Base-by-base conservation (phyloP, 2,888 invertebrate species). In the Hyles lineata region DNA sequence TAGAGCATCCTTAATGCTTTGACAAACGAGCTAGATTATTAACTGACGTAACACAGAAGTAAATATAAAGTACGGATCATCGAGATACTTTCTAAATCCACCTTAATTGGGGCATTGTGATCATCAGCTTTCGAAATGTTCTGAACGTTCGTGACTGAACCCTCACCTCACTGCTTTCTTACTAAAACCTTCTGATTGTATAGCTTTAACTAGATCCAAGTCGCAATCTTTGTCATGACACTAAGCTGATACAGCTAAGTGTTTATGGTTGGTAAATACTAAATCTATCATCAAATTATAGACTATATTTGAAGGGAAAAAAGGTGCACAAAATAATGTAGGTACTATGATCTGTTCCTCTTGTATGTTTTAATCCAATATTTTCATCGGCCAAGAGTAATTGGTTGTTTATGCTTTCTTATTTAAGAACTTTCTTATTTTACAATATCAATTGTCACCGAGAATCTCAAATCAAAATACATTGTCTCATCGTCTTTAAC, bases 11-110 rank as follows among this genome's bases (percentile, higher is more conserved):
- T 79, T 76, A 83, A 83, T 83, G 78, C 82, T 83, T 84, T 85
- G 83, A 87, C 82, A 84, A 87, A 87, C 80, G 78, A 79, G 76
- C 82, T 80, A 83, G 79, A 84, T 87, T 83, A 83, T 76, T 81
- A 81, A 80, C 73, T 61, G 72, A 81, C 80, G 76, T 82, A 81
- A 88, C 76, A 70, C 80, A 80, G 81, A 83, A 84, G 79, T 79
- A n/a, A 75, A 50, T 62, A 75, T 75, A 78, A 75, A 73, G 62
- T 6, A 50, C 67, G 17, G 25, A 72, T 61, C 17, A 71, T 73
- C 50, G 50, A 76, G 50, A 75, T 77, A 81, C 82, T 83, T 83
- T 83, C 79, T 78, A 82, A 71, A 71, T 78, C 74, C 74, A 60
- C 63, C 75, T 75, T 77, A 77, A 76, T 74, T 78, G 62, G 74